Evolutionary conservation across 2,888 invertebrate species (phyloP), one percentile per base, ranked within the genome.

Genomic region (Abrostola triplasia): DNA sequence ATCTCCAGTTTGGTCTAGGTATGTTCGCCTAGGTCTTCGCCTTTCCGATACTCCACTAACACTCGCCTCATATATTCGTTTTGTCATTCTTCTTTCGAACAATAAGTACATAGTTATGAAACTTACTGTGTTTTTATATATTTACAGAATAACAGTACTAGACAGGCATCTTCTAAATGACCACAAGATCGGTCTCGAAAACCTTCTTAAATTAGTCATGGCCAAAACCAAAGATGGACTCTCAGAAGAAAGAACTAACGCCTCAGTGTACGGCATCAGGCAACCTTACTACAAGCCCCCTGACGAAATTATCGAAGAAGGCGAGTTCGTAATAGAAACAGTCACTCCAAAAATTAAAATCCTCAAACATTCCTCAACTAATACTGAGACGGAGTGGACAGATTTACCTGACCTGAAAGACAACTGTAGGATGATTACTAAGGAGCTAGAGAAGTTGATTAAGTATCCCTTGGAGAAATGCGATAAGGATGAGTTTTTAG

Each of bases 91-190:
- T 38, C 38, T 38, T 38, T n/a, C 38, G 7, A 38, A 38, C 10
- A 4, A 38, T 6, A 38, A 38, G 9, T 10, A 38, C n/a, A n/a
- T n/a, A n/a, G n/a, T n/a, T n/a, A n/a, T n/a, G n/a, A 24, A 24
- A 24, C 24, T 1, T 13, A 12, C 6, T 6, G 24, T 2, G 1
- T n/a, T 37, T n/a, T 12, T 6, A 1, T 55, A 61, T 62, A 8
- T 64, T 83, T 79, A 0, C 89, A 94, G 94, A 70, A 94, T 94
- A 83, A 94, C 94, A 76, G 89, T 88, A 0, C 70, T 94, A 1
- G 94, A 94, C 49, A 83, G 94, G 1, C 94, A 94, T 72, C 88
- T 94, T 0, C 72, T 94, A 0, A 92, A 89, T 73, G 83, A 92
- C 53, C 94, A 94, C 74, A 91, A 93, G 73, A 90, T 94, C 0